A percentile compares a stretch with the other conserved stretches of the same genome.
Evolutionary conservation across 2,113 vertebrate genomes (phyloP).

Genomic region (Corvus moneduloides): DNA sequence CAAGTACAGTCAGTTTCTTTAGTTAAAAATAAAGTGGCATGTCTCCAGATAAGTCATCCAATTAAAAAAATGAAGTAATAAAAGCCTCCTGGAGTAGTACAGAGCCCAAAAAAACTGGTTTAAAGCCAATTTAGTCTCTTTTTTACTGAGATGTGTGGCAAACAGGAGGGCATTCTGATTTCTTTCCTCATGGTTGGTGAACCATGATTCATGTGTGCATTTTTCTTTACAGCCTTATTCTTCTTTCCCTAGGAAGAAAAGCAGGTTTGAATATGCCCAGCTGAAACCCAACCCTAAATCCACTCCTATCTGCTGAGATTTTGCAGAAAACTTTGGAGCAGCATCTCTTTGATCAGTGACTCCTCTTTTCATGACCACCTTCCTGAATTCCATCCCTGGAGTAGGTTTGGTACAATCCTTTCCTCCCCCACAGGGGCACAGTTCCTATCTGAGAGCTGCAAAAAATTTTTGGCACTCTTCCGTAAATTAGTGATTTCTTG

Average conservation of each 20-base stretch:
- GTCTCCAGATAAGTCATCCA: slow-evolving; percentile 13
- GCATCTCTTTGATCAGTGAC: background rate
- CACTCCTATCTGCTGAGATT: background rate
- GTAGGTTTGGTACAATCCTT: background rate
- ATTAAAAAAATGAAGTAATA: slow-evolving; percentile 28
- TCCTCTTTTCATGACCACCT: background rate
- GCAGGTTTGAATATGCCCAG: background rate
- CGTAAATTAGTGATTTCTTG: background rate
- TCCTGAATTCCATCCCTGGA: background rate
- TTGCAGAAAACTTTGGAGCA: background rate
- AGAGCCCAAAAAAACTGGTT: background rate
- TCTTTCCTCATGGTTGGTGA: background rate
- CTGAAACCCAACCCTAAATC: background rate
- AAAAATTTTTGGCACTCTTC: background rate
- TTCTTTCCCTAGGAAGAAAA: background rate
- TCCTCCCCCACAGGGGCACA: background rate
- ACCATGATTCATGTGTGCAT: background rate
- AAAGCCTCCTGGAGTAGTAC: background rate
- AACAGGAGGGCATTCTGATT: background rate
- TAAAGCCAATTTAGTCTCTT: background rate
- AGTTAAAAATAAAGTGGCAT: slow-evolving; percentile 56
- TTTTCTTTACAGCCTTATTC: background rate
- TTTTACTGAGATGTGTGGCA: background rate
- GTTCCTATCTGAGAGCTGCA: background rate
- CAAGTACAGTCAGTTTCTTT: slow-evolving; percentile 46